Evolutionary conservation across 2,888 invertebrate genomes (phyloP).

Genomic region (Serrognathus titanus): DNA sequence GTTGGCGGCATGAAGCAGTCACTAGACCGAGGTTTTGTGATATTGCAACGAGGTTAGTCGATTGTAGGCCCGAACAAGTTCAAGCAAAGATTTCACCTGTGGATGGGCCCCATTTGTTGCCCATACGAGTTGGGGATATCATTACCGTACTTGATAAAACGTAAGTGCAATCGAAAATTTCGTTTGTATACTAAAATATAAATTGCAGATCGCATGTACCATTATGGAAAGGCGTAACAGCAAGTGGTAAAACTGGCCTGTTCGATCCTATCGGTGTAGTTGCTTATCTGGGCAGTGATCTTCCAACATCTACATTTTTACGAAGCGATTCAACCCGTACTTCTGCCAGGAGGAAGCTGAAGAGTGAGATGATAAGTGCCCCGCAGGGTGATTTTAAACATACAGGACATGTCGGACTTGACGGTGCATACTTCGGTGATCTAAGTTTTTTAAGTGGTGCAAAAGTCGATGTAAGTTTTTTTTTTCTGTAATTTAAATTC

Average conservation of each 20-base stretch:
- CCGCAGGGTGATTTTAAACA: slow-evolving; percentile 97
- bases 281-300: slow-evolving; percentile 77
- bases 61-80: slow-evolving; percentile 89
- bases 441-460: slow-evolving; percentile 70
- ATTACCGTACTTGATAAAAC: slow-evolving; percentile 89
- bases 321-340: slow-evolving; percentile 57
- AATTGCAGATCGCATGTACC: slow-evolving; percentile 56
- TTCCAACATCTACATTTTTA: slow-evolving; percentile 56
- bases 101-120: slow-evolving; percentile 64
- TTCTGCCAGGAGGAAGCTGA: slow-evolving; percentile 60
- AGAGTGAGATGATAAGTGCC: slow-evolving; percentile 92
- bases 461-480: slow-evolving; percentile 42
- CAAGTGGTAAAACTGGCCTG: slow-evolving; percentile 86
- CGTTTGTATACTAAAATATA: slow-evolving; percentile 9
- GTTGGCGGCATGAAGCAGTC: slow-evolving; percentile 92
- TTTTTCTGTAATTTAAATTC: not conserved
- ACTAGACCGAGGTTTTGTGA: slow-evolving; percentile 89
- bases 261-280: slow-evolving; percentile 90
- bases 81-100: slow-evolving; percentile 64
- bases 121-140: slow-evolving; percentile 83
- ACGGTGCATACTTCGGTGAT: slow-evolving; percentile 97
- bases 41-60: slow-evolving; percentile 71
- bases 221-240: slow-evolving; percentile 88
- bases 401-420: slow-evolving; percentile 91
- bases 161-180: slow-evolving; percentile 42